Evolutionary conservation across 2,797 vertebrate genomes (phyloP), one percentile per base, ranked within the genome.

Genomic region (Neoniphon sammara): DNA sequence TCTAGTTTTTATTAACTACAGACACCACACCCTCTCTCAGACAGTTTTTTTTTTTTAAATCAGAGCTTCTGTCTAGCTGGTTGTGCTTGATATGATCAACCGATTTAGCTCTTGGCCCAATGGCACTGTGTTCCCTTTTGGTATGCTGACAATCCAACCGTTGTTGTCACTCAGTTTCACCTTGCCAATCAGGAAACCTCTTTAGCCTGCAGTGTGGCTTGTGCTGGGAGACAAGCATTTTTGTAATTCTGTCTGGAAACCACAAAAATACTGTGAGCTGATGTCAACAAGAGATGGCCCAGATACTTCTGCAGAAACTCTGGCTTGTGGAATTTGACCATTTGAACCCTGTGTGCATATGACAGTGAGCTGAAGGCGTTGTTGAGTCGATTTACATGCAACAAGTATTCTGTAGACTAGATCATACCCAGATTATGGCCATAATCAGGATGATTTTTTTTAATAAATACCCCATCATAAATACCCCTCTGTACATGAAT

Each of bases 131-230:
- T 31, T 79, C 62, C 31, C 9, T 2, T 44, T 8, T 66, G 62
- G 66, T 72, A 84, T 79, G 59, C n/a, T 18, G 56, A 14, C 9
- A 73, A 67, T 77, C 21, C 15, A 59, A 25, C 7, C 9, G 2
- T 18, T 52, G 18, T 7, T 18, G 15, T 8, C 1, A 5, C 20
- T 36, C n/a, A 2, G 3, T 23, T 20, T 64, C 58, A 67, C 12
- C 68, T 39, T 39, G 31, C 2, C 12, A 23, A 6, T 12, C 39
- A 46, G 34, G 42, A 56, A 67, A 31, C 0, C n/a, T 62, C 0
- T 42, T n/a, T 52, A 63, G 2, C 23, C 3, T 0, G 0, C 10
- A 27, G 25, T n/a, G 15, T 36, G n/a, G 44, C 42, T 14, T 44
- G 15, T 46, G 10, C 5, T 15, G 1, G 7, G 44, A 4, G 15